Base-by-base conservation (phyloP, 1,140 invertebrate genomes). In the Hypothenemus hampei region DNA sequence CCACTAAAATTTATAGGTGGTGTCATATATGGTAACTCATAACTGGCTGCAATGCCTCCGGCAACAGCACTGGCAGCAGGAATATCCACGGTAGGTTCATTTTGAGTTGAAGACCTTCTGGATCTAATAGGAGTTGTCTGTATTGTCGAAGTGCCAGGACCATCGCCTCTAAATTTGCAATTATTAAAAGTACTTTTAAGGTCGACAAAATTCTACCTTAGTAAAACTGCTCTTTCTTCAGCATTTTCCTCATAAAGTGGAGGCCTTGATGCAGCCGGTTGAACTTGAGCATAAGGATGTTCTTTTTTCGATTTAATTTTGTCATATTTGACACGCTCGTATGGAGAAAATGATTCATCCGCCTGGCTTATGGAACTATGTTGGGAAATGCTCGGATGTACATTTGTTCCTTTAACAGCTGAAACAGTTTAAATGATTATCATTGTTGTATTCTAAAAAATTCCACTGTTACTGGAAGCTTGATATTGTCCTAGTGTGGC, bases 1-100 rank as follows among this genome's bases (percentile, higher is more conserved):
- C 87, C 87, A 65, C 87, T 90, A 64, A 90, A 91, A 69, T 89
- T 82, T 35, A 87, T 77, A 0, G 89, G 89, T 46, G 89, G 89
- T 24, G 89, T 92, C 82, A 92, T 92, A 64, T 92, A 92, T 4
- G 89, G 90, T 66, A 92, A 75, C 67, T 92, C 89, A 70, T 89
- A 87, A 74, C 85, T 91, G 35, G 90, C 89, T 51, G 89, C 84
- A 26, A 91, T 78, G 63, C 83, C 81, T 6, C 89, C 89, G 39
- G 86, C 82, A 59, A 92, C 90, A 2, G 89, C 90, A 39, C 83
- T 83, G 4, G 86, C 87, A 19, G 88, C 89, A 39, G 85, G 81
- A 58, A 86, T 86, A 59, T 82, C 78, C 15, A 75, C 70, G 8
- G 63, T 57, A 24, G 70, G 64, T 8, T 71, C 63, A 11, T 69